Evolutionary conservation across 2,888 invertebrate species (phyloP), one percentile per base, ranked within the genome.

Genomic region (Caenorhabditis sp.): DNA sequence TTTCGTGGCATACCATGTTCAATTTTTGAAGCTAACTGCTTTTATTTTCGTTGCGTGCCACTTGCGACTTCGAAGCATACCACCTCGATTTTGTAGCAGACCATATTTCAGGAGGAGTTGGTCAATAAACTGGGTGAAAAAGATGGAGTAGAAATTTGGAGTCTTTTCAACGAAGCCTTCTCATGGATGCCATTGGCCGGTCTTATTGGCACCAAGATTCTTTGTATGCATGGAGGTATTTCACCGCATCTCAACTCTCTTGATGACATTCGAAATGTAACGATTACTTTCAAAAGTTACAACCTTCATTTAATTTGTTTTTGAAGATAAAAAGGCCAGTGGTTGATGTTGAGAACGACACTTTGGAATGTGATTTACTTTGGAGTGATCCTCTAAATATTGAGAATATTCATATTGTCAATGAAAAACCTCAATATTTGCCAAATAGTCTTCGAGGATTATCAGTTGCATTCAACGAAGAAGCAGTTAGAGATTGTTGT

Each of bases 161-260:
- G 61, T 0, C 49, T 37, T 21, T 74, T 76, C 58, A 73, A 76
- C 49, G 62, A 74, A 24, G 63, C 66, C 31, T 78, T 78, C 58
- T 31, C 61, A 0, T 71, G 36, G 59, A 69, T 78, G 68, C 78
- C 78, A 1, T 57, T 78, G 12, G 69, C 69, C 14, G 70, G 64
- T 12, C 26, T 78, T 4, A 55, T 76, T 23, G 76, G 71, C 14
- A 31, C 50, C 24, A 62, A 65, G 21, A 76, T 79, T 21, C 51
- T 79, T 1, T 79, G 79, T 57, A 69, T 77, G 69, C 79, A 79
- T 54, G 77, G 77, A 17, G 79, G 79, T 17, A 72, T 79, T 49
- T 75, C 72, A 12, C 64, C 65, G n/a, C 36, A 60, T 37, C 21
- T 79, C 50, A 72, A 31, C 1, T 43, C 14, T 1, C 51, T 67